These are phyloP conservation scores for Drosophila kambysellisi DNA, from an alignment of 2,888 invertebrate genomes.

Conservation along the genomic window DNA sequence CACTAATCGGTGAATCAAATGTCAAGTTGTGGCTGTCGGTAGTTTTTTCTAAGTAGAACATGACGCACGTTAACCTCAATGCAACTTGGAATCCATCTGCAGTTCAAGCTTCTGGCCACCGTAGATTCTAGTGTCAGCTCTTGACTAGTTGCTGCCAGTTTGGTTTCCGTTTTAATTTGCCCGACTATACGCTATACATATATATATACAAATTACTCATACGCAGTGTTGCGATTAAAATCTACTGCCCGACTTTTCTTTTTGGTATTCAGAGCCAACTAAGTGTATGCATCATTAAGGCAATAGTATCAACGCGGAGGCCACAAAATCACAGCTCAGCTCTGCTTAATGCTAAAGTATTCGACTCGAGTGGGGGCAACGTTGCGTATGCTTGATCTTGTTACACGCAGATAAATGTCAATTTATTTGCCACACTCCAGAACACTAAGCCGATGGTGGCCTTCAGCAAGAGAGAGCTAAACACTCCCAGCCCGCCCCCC, in stretches of 20 bases:
- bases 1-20: slow-evolving; percentile 76
- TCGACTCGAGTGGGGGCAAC: slow-evolving; percentile 40
- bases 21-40: slow-evolving; percentile 64
- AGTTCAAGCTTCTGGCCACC: not conserved
- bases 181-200: slow-evolving; percentile 36
- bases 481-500: not conserved
- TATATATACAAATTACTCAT: slow-evolving; percentile 50
- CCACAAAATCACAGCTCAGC: slow-evolving; percentile 65
- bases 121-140: not conserved
- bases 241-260: slow-evolving; percentile 19
- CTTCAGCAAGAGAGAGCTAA: slow-evolving; percentile 43
- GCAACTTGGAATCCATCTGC: slow-evolving; percentile 28
- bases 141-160: slow-evolving; percentile 29
- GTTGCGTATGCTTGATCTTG: slow-evolving; percentile 79
- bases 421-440: slow-evolving; percentile 79
- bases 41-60: slow-evolving; percentile 61
- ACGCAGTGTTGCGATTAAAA: slow-evolving; percentile 57
- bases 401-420: slow-evolving; percentile 79
- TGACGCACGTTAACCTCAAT: slow-evolving; percentile 65
- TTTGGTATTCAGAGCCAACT: slow-evolving; percentile 20
- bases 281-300: slow-evolving; percentile 54
- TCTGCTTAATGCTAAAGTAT: slow-evolving; percentile 19
- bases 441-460: slow-evolving; percentile 69
- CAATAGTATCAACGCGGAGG: slow-evolving; percentile 41
- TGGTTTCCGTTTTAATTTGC: slow-evolving; percentile 64